These are phyloP conservation scores for Tragelaphus imberbis DNA, from an alignment of 2,113 vertebrate genomes.

Conservation along the genomic window DNA sequence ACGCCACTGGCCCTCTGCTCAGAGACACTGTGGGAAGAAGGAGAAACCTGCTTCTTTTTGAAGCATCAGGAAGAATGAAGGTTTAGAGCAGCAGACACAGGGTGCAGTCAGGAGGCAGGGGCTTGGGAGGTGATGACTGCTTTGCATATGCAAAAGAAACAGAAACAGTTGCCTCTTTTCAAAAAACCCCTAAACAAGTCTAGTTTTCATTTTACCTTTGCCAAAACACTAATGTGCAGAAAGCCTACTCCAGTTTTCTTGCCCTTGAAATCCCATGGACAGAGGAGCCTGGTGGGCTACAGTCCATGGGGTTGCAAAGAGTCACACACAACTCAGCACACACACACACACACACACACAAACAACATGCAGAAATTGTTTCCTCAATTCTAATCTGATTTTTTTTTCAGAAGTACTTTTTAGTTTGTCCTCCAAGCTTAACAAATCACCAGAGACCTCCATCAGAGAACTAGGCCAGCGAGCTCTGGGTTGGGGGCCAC, in stretches of 20 bases:
- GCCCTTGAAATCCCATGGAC: neutral
- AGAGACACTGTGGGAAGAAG: neutral
- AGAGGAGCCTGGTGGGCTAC: neutral
- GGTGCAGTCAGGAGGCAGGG: accelerated
- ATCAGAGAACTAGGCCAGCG: neutral
- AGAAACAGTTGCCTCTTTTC: neutral
- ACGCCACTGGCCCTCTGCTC: neutral
- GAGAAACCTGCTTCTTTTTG: neutral
- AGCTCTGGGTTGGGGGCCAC: neutral
- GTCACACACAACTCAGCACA: neutral
- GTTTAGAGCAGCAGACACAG: neutral
- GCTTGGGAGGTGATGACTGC: neutral
- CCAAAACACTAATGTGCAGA: neutral
- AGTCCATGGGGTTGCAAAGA: neutral
- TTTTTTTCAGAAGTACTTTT: neutral
- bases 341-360: neutral
- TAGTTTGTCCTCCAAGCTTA: neutral
- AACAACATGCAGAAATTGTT: neutral
- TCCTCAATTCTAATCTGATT: neutral
- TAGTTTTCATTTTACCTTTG: neutral
- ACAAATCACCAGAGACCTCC: neutral
- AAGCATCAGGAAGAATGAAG: neutral
- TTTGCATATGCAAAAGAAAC: neutral
- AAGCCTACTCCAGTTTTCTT: neutral
- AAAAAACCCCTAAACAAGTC: neutral